Percentiles rank a stretch among this genome's conserved stretches.
Conservation (phyloP, 1,140 invertebrate genomes). For the Notospermus geniculatus region DNA sequence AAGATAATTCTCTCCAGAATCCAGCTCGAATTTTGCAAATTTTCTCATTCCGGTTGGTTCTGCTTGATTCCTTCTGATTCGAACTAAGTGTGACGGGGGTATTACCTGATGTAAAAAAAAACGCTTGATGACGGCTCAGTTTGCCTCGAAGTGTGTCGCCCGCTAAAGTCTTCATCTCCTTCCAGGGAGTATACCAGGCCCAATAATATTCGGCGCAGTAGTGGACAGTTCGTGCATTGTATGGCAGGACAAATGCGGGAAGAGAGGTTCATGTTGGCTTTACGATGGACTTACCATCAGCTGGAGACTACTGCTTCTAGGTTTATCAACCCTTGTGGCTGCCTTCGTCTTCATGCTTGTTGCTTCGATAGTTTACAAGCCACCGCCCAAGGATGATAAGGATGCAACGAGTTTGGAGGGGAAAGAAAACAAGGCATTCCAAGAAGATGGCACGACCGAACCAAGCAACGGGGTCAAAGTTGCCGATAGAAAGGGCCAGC, state of each 20-base stretch:
- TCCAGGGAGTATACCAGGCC: slow-evolving; percentile 50
- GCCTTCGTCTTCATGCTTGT: slow-evolving; percentile 25
- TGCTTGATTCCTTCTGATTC: too few relatives aligned
- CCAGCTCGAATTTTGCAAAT: too few relatives aligned
- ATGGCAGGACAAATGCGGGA: slow-evolving; percentile 42
- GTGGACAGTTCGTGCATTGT: slow-evolving; percentile 47
- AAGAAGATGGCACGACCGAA: too few relatives aligned
- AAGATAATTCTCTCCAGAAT: too few relatives aligned
- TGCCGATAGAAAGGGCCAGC: too few relatives aligned
- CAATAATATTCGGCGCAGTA: slow-evolving; percentile 47
- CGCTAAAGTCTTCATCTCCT: neutral
- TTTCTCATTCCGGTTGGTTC: too few relatives aligned
- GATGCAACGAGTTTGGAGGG: too few relatives aligned
- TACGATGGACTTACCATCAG: slow-evolving; percentile 48
- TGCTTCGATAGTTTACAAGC: slow-evolving; percentile 32
- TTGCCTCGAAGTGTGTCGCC: too few relatives aligned
- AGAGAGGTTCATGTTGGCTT: slow-evolving; percentile 48
- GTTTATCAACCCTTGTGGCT: slow-evolving; percentile 22
- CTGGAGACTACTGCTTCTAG: slow-evolving; percentile 22
- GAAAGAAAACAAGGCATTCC: too few relatives aligned
- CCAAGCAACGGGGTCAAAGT: too few relatives aligned
- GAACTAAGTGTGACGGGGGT: too few relatives aligned
- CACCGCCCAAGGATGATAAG: slow-evolving; percentile 10
- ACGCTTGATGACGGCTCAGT: neutral
- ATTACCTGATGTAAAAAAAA: neutral